Evolutionary conservation across 2,113 vertebrate genomes (phyloP), one percentile per base, ranked within the genome.

Genomic region (Erythrocercus mccallii): DNA sequence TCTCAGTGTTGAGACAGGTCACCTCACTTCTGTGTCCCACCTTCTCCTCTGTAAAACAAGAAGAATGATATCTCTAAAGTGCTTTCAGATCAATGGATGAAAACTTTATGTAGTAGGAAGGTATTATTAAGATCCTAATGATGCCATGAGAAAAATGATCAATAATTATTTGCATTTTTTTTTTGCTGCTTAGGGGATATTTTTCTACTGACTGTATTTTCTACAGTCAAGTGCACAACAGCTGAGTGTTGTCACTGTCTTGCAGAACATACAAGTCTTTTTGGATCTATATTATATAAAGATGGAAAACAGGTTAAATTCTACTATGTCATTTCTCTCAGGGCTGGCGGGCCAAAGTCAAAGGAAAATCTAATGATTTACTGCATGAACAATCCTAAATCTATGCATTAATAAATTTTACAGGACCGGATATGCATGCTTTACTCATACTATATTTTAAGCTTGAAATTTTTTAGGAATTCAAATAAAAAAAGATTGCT

Each of bases 281-380:
- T 70, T 73, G 38, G 97, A 92, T 78, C 81, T 76, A 12, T 84
- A 54, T 91, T 85, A 80, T 85, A 77, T 66, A 90, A 86, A 96
- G 81, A 91, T 92, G 94, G 95, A 85, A 94, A 94, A 45, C 69
- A 62, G 94, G 81, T 96, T 97, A 95, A 94, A 77, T 92, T 92
- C 87, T 93, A 74, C 56, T 86, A 53, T 94, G 84, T 84, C 28
- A 54, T 96, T 97, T 83, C 83, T 96, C 90, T 95, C 87, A 92
- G 96, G 89, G 73, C 94, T 76, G 66, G 92, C 97, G 78, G 77
- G 38, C 94, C 94, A 92, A 96, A 95, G 94, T 95, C 74, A 96
- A 78, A 97, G 94, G 60, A 94, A 95, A 78, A 89, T 57, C 82
- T 90, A 81, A 86, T 96, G 95, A 97, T 97, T 96, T 97, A 97